phyloP scores from a whole-genome alignment of 2,888 invertebrate species.

The Diarsia brunnea region DNA sequence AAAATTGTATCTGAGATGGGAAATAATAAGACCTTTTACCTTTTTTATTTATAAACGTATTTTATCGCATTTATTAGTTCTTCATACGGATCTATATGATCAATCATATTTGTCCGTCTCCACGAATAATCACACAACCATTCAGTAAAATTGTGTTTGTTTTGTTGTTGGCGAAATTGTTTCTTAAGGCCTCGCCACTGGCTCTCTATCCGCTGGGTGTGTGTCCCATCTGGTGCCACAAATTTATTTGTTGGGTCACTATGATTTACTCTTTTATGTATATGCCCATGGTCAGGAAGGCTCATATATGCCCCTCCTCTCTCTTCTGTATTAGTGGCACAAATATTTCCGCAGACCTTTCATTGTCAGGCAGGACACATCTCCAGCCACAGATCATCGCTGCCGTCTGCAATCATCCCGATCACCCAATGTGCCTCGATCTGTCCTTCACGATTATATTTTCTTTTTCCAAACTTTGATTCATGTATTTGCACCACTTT shows the following conservation, averaged over 20 bases:
- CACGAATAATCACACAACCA: not conserved
- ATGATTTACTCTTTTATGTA: not conserved
- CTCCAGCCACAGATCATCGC: slow-evolving; percentile 8
- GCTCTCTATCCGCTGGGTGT: slow-evolving; percentile 10
- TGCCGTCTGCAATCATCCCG: not conserved
- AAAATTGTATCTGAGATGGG: no score
- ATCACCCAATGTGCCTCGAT: slow-evolving; percentile 13
- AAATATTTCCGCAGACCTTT: not conserved
- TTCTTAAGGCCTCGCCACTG: not conserved
- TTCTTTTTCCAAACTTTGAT: slow-evolving; percentile 6
- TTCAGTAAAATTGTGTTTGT: not conserved
- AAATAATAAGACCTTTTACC: no score
- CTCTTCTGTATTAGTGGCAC: slow-evolving; percentile 6
- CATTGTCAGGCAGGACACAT: slow-evolving; percentile 13
- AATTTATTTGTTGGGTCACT: slow-evolving; percentile 4
- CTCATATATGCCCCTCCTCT: not conserved
- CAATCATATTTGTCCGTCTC: not conserved
- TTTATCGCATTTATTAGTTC: not conserved
- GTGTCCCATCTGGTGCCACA: slow-evolving; percentile 15
- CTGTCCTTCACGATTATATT: slow-evolving; percentile 3
- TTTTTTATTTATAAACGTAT: not conserved
- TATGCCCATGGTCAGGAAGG: slow-evolving; percentile 2
- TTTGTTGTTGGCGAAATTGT: not conserved
- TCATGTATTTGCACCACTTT: slow-evolving; percentile 17
- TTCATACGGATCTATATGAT: not conserved